These are phyloP conservation scores for Lasioglossum villosulum DNA, from an alignment of 2,888 invertebrate species.

Conservation along the genomic window DNA sequence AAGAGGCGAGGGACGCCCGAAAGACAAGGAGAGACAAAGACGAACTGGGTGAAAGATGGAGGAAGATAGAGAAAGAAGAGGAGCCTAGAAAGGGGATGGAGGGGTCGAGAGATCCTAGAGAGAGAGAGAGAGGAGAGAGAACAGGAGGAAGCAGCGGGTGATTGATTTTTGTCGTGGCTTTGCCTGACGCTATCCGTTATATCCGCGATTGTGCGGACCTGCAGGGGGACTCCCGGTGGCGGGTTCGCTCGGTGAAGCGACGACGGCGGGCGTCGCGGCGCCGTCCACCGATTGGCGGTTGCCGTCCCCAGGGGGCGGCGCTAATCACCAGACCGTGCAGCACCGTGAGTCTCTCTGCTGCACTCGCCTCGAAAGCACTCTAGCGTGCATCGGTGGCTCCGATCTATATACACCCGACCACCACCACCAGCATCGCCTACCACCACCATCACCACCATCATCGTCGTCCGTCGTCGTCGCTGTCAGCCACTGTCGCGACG, in stretches of 20 bases:
- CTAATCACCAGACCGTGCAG: conserved; percentile 84
- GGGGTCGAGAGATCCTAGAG: conserved; percentile 34
- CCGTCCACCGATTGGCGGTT: conserved; percentile 83
- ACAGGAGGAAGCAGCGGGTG: conserved; percentile 79
- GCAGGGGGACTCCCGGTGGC: conserved; percentile 67
- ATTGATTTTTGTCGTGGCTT: conserved; percentile 85
- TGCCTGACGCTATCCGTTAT: conserved; percentile 77
- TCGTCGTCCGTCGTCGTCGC: neutral
- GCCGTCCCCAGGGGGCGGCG: conserved; percentile 84
- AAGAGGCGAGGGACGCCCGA: conserved; percentile 12
- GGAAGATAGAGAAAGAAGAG: neutral
- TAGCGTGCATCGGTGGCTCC: conserved; percentile 77
- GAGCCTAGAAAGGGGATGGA: neutral
- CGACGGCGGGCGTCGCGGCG: conserved; percentile 83
- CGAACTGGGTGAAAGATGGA: conserved; percentile 14
- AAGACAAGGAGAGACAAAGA: neutral
- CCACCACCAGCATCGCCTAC: conserved; percentile 1
- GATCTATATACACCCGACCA: conserved; percentile 56
- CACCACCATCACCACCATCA: conserved; percentile 9
- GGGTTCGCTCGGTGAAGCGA: conserved; percentile 74
- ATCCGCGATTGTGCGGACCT: conserved; percentile 74
- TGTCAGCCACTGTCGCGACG: conserved; percentile 35
- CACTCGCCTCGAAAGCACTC: conserved; percentile 82
- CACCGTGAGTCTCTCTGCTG: conserved; percentile 80
- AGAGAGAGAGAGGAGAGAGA: conserved; percentile 38